These are phyloP conservation scores for Laspeyria flexula DNA, from an alignment of 2,888 invertebrate species.

Conservation along the genomic window DNA sequence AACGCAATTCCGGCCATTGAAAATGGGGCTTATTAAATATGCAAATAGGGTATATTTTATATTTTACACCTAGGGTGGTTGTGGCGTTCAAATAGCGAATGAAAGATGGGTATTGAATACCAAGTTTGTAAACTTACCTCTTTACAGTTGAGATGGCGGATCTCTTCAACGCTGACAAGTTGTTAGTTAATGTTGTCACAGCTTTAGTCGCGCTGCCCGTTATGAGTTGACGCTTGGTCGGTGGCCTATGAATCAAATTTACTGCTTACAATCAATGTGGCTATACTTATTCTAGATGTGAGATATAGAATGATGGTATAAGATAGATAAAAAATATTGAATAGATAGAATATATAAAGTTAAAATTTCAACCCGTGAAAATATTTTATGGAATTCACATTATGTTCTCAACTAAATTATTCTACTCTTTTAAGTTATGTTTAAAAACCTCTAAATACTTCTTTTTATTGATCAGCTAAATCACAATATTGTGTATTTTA, in stretches of 20 bases:
- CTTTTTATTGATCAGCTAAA: too few species aligned
- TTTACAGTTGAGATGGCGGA: constrained; percentile 77
- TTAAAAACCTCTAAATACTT: too few species aligned
- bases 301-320: neutral
- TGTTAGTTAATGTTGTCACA: constrained; percentile 58
- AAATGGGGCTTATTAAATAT: too few species aligned
- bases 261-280: constrained; percentile 53
- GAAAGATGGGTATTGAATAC: too few species aligned
- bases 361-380: neutral
- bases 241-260: constrained; percentile 58
- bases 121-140: constrained; percentile 60
- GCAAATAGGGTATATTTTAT: too few species aligned
- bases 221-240: constrained; percentile 72
- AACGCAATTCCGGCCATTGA: too few species aligned
- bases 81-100: too few species aligned
- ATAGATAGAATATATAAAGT: neutral
- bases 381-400: too few species aligned
- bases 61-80: too few species aligned
- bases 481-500: too few species aligned
- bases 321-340: neutral
- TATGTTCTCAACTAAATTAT: too few species aligned
- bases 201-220: constrained; percentile 77
- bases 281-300: constrained; percentile 15
- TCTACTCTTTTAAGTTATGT: too few species aligned
- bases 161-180: constrained; percentile 73